Evolutionary conservation across 2,888 invertebrate genomes (phyloP).

Genomic region (Archaeoteleia sp.): DNA sequence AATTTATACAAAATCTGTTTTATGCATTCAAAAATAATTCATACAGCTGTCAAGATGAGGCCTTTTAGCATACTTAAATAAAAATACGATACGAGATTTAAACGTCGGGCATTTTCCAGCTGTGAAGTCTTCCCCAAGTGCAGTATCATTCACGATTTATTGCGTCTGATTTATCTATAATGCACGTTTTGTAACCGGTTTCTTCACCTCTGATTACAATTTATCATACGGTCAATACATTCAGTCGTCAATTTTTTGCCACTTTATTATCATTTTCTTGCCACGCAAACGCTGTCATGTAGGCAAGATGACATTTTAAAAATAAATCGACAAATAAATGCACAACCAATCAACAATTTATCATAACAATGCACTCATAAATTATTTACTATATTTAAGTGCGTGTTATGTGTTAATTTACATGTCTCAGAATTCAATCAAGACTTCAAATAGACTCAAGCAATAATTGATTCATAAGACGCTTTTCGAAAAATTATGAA

Average conservation of each 20-base stretch:
- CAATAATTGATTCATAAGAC: constrained; percentile 5
- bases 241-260: constrained; percentile 32
- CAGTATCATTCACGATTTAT: constrained; percentile 38
- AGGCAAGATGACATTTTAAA: constrained; percentile 21
- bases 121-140: constrained; percentile 17
- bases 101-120: constrained; percentile 10
- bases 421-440: constrained; percentile 17
- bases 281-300: constrained; percentile 4
- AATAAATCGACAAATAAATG: constrained; percentile 20
- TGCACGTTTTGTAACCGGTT: constrained; percentile 49
- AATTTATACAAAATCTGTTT: too few species aligned
- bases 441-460: constrained; percentile 8
- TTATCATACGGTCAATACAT: constrained; percentile 40
- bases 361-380: constrained; percentile 10
- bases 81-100: constrained; percentile 21
- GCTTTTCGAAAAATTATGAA: constrained; percentile 11
- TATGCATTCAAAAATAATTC: not conserved
- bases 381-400: constrained; percentile 12
- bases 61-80: not conserved
- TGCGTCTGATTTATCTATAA: constrained; percentile 44
- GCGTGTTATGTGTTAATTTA: constrained; percentile 15
- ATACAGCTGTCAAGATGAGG: not conserved
- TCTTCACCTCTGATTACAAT: constrained; percentile 50
- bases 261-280: constrained; percentile 26
- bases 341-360: constrained; percentile 24